phyloP scores from a whole-genome alignment of 2,797 vertebrate species.

The Taenioides sp. region DNA sequence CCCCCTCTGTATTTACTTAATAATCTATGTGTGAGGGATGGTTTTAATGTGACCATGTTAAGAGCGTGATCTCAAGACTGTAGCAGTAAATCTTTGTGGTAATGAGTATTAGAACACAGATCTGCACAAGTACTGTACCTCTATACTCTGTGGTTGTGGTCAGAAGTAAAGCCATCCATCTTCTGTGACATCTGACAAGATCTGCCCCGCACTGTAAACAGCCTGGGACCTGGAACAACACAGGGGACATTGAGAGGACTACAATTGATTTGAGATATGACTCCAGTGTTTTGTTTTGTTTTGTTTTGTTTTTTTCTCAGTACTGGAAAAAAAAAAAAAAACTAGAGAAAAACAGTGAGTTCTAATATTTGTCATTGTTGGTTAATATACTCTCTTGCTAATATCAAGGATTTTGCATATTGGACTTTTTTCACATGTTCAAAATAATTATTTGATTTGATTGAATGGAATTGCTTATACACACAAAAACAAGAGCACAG shows the following conservation, averaged over 20 bases:
- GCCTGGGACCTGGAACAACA: not conserved
- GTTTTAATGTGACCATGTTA: constrained; percentile 7
- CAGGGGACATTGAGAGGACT: not conserved
- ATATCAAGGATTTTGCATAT: no score
- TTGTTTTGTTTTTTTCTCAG: no score
- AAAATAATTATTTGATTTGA: no score
- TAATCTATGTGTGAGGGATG: constrained; percentile 18
- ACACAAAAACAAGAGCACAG: not conserved
- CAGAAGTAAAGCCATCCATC: not conserved
- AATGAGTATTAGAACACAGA: not conserved
- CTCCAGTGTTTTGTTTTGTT: no score
- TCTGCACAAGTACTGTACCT: not conserved
- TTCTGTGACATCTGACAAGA: not conserved
- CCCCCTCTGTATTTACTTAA: constrained; percentile 47
- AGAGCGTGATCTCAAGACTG: not conserved
- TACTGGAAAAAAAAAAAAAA: no score
- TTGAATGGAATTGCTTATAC: no score
- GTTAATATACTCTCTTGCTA: no score
- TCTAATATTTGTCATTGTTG: no score
- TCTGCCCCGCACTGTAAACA: not conserved
- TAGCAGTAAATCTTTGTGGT: not conserved
- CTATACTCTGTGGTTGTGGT: not conserved
- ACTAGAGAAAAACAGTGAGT: no score
- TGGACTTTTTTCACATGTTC: no score
- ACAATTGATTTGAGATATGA: not conserved